Evolutionary conservation across 2,888 invertebrate genomes (phyloP).

Genomic region (Amblyteles armatorius): DNA sequence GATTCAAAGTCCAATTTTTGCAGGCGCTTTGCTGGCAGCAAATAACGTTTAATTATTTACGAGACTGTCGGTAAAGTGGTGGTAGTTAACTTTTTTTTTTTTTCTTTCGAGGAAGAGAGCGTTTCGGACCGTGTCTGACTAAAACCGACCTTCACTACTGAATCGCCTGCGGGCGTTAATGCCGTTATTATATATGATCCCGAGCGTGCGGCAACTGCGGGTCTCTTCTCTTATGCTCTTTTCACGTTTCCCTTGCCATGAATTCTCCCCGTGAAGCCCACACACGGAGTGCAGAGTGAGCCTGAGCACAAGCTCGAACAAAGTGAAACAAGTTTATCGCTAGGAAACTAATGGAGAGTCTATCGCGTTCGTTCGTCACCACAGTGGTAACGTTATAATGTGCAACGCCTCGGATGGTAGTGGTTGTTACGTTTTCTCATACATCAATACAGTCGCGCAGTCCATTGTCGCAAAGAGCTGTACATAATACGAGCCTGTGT

Average conservation of each 20-base stretch:
- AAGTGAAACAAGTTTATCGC: constrained; percentile 65
- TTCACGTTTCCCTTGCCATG: neutral
- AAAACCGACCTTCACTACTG: constrained; percentile 50
- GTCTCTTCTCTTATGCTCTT: constrained; percentile 10
- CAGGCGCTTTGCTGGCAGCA: too few relatives aligned
- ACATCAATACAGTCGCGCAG: constrained; percentile 11
- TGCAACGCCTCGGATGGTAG: neutral
- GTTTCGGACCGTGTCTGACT: constrained; percentile 25
- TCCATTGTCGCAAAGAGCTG: constrained; percentile 43
- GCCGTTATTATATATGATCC: constrained; percentile 20
- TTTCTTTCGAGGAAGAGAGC: neutral
- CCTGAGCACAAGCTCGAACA: constrained; percentile 42
- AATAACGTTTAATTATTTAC: too few relatives aligned
- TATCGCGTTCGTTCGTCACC: constrained; percentile 42
- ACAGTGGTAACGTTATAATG: neutral
- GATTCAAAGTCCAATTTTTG: too few relatives aligned
- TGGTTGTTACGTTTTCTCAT: constrained; percentile 30
- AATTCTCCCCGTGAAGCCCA: constrained; percentile 7
- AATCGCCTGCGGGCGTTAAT: constrained; percentile 7
- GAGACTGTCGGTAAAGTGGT: too few relatives aligned
- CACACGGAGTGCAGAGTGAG: neutral
- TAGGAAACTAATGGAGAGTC: constrained; percentile 59
- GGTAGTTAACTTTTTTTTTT: neutral
- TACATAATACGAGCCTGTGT: constrained; percentile 34
- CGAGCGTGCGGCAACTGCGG: constrained; percentile 6